Evolutionary conservation across 2,113 vertebrate species (phyloP).

Genomic region (Hydrolagus affinis): DNA sequence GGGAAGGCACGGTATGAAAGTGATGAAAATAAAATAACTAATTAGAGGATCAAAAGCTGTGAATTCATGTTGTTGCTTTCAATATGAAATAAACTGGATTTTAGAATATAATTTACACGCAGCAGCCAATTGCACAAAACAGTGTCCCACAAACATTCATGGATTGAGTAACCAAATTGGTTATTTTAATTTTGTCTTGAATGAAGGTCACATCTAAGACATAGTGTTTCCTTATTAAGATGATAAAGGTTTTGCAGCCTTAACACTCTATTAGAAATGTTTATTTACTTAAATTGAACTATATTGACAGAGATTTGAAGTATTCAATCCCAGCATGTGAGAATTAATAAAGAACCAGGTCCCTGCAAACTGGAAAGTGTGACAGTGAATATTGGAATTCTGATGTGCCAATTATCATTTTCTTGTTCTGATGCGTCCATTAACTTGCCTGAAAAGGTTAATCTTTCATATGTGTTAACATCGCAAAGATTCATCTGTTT

Average conservation of each 20-base stretch:
- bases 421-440: background rate
- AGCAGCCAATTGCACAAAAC: no score
- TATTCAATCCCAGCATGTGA: background rate
- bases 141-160: no score
- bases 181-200: no score
- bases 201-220: background rate
- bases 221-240: background rate
- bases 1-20: background rate
- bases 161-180: no score
- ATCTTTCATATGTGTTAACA: background rate
- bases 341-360: background rate
- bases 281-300: background rate
- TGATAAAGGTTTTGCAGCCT: background rate
- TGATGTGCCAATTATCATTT: background rate
- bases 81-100: background rate
- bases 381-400: background rate
- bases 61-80: background rate
- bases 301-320: conserved; percentile 1
- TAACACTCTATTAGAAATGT: background rate
- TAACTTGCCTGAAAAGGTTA: background rate
- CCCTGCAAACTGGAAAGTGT: background rate
- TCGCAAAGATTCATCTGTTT: no score
- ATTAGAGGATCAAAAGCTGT: background rate
- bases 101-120: background rate
- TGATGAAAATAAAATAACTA: background rate